Evolutionary conservation across 2,113 vertebrate genomes (phyloP), one percentile per base, ranked within the genome.

Genomic region (Percopsis transmontana): DNA sequence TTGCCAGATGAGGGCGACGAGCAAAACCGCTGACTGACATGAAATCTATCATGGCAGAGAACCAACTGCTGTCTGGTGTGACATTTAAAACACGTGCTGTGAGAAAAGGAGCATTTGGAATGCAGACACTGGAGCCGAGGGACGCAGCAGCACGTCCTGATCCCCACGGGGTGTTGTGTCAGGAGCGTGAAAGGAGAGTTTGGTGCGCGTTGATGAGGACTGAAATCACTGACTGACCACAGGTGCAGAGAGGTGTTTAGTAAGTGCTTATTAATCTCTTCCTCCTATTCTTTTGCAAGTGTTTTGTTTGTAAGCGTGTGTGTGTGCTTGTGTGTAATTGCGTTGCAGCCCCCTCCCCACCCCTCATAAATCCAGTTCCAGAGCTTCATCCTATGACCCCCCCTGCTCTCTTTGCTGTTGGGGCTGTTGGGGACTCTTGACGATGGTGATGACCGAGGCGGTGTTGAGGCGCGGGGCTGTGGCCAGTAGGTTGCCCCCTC

Each of bases 401-500:
- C 90, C 89, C 33, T 91, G 91, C 52, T 92, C 91, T 79, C 89
- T 91, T 48, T 89, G 87, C 53, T 59, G 41, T 62, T 88, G 89
- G 58, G 74, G 93, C 94, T 87, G 97, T 86, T 85, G 94, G 61
- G 75, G 96, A 66, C 96, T 95, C 91, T 99, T 99, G 72, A 97
- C 97, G 11, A 97, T 97, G 82, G 98, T 91, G 5, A 98, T 96
- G 89, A 98, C 93, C 0, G 94, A 94, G 54, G 96, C 90, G 1
- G 95, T 81, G 77, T 98, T 96, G 40, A 96, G 94, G 6, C 97
- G 96, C 15, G 95, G 94, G 0, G 93, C 94, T 0, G 96, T 94
- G 1, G 94, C 95, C 79, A 97, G 86, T 0, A 96, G 94, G 87
- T 81, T 86, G 8, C 94, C 95, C 14, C 96, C 94, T 5, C 91